Conservation (phyloP, 35 echinoderm and acorn worm genomes). For the Apostichopus californicus region DNA sequence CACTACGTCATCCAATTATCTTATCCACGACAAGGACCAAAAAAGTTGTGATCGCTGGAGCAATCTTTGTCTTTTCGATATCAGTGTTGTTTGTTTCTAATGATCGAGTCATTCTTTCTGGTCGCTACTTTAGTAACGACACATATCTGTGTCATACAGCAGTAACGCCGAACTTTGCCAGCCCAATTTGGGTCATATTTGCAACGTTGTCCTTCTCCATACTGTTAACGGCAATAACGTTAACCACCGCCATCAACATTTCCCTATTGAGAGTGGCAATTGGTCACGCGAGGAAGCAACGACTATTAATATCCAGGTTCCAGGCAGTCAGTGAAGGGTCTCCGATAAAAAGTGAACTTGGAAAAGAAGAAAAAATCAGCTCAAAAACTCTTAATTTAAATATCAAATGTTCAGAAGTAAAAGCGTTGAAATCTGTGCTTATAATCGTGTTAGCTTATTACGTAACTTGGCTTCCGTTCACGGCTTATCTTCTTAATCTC, state of each 20-base stretch:
- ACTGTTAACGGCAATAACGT: background rate
- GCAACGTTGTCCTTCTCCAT: background rate
- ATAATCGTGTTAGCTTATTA: background rate
- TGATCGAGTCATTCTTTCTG: background rate
- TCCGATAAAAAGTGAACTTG: background rate
- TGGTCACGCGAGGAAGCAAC: background rate
- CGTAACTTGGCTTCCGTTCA: background rate
- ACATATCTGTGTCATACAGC: background rate
- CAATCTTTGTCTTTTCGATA: background rate
- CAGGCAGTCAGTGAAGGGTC: background rate
- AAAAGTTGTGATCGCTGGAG: background rate
- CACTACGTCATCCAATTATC: background rate
- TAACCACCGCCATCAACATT: background rate
- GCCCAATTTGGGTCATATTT: background rate
- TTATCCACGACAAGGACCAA: background rate
- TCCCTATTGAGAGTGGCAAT: background rate
- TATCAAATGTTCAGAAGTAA: background rate
- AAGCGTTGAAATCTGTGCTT: conserved; percentile 15
- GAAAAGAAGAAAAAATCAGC: background rate
- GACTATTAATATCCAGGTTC: background rate
- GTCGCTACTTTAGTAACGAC: background rate
- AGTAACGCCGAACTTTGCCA: background rate
- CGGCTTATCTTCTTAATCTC: no score
- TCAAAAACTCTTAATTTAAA: background rate
- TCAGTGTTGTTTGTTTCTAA: background rate